Evolutionary conservation across 2,113 vertebrate genomes (phyloP), one percentile per base, ranked within the genome.

Genomic region (Cacatua alba): DNA sequence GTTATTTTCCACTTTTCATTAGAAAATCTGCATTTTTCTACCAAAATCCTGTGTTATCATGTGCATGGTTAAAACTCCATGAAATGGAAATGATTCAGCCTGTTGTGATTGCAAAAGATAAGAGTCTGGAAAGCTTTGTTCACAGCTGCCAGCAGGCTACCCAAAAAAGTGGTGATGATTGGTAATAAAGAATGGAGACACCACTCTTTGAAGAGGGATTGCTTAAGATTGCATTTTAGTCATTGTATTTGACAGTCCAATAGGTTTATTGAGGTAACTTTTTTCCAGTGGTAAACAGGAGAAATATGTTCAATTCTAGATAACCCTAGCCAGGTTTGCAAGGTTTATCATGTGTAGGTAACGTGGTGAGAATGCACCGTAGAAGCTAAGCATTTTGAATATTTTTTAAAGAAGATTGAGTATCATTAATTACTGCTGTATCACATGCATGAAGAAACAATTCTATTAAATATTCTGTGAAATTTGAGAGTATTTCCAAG

Each of bases 201-300:
- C 10, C 12, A 55, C 28, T 86, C 46, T 92, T 93, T 64, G n/a
- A 87, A 20, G 10, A 79, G 16, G 77, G 74, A 72, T 90, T 84
- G 39, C 69, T 87, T 92, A 79, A 90, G 91, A n/a, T 23, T 82
- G 4, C 24, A 70, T 88, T 89, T 81, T 72, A 92, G 67, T 71
- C 31, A 26, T 74, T 59, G 7, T 60, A 37, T 91, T 81, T 75
- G 88, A 88, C 82, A 92, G 52, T 77, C 44, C 53, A 8, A 60
- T 72, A 88, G 86, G 69, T 46, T 92, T 85, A 91, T 84, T 92
- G 88, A 67, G 49, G 25, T 80, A 93, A 85, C 14, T 23, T 82
- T 72, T 65, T 91, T 72, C 68, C 21, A 67, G 3, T 25, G 62
- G 52, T n/a, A 68, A 37, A 48, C 11, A 81, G 41, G 3, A 59